Evolutionary conservation across 2,113 vertebrate species (phyloP), one percentile per base, ranked within the genome.

Genomic region (Centropus bengalensis): DNA sequence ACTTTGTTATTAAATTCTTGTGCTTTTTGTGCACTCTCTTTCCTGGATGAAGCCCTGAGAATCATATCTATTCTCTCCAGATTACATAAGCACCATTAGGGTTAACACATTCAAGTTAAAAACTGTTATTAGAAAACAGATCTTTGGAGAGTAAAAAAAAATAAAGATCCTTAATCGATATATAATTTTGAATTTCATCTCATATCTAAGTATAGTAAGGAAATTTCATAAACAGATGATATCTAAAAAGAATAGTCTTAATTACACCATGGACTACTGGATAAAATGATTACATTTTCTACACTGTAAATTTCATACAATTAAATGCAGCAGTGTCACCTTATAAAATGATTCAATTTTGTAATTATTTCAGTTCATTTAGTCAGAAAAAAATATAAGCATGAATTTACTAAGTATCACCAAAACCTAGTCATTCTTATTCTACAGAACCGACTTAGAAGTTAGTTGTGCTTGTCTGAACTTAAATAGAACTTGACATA

Each of bases 311-410:
- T 98, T 98, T 97, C 97, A 96, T 93, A 97, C 97, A 98, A 98
- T 98, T 98, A 98, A 98, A 97, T 96, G 96, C 91, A 94, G 89
- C 52, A 30, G 91, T 98, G 97, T 97, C 97, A 98, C 97, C 97
- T 98, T 98, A 96, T 97, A 98, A 97, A 98, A 97, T 94, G 96
- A 97, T 98, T 98, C 98, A 98, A 98, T 98, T 98, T 98, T 97
- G 91, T 97, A 97, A 98, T 98, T 98, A 98, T 98, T 97, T 98
- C 98, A 98, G 97, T 97, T 98, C 97, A 98, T 98, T 98, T 98
- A 93, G 91, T 96, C 95, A 96, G 97, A 95, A 98, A 98, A 97
- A 97, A 98, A 97, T 85, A 86, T 83, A 97, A 98, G 97, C 94
- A 97, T 92, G 96, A 96, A 97, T 98, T 98, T 98, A 96, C 96